These are phyloP conservation scores for Amphipyra tragopoginis DNA, from an alignment of 2,888 invertebrate species.

Conservation along the genomic window DNA sequence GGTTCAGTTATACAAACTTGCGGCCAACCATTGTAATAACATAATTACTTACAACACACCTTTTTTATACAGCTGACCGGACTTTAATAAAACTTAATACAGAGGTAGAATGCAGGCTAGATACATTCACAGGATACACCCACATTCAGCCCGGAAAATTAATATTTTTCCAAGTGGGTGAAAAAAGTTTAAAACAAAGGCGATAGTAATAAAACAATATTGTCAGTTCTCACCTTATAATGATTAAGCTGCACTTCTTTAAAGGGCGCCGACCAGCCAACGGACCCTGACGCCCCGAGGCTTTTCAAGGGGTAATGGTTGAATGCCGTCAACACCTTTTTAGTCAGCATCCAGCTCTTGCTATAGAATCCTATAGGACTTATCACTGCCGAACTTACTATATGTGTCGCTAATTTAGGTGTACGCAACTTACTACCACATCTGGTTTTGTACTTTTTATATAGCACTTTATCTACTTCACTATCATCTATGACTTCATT, in stretches of 20 bases:
- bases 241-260: slow-evolving; percentile 92
- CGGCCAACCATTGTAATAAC: not conserved
- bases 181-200: not conserved
- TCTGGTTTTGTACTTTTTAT: slow-evolving; percentile 67
- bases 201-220: slow-evolving; percentile 15
- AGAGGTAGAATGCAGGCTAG: not conserved
- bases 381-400: slow-evolving; percentile 88
- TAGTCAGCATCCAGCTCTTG: slow-evolving; percentile 93
- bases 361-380: slow-evolving; percentile 92
- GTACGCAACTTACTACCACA: slow-evolving; percentile 72
- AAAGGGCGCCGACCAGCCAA: slow-evolving; percentile 90
- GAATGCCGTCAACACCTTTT: slow-evolving; percentile 92
- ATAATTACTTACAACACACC: not conserved
- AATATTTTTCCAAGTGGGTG: too few species aligned
- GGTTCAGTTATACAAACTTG: slow-evolving; percentile 1
- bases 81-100: not conserved
- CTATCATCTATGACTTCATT: slow-evolving; percentile 73
- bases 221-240: slow-evolving; percentile 86
- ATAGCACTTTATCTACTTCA: slow-evolving; percentile 58
- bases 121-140: too few species aligned
- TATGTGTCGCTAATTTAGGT: slow-evolving; percentile 85
- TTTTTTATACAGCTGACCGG: too few species aligned
- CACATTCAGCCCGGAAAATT: too few species aligned
- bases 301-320: slow-evolving; percentile 93
- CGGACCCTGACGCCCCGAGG: slow-evolving; percentile 87